Base-by-base conservation (phyloP, 2,888 invertebrate species). In the Epinotia demarniana region DNA sequence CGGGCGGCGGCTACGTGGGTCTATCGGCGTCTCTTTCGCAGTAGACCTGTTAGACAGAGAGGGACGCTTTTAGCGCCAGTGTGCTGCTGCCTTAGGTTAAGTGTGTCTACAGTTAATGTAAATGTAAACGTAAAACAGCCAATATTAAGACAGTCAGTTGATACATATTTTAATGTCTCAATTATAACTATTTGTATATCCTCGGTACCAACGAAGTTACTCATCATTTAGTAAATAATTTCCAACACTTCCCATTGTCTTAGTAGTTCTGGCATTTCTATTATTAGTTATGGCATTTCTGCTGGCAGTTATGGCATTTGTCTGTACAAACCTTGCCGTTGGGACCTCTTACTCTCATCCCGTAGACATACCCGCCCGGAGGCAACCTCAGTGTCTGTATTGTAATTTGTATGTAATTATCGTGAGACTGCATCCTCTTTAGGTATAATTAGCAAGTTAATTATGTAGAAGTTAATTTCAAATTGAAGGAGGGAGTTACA, bases 371-470 rank as follows among this genome's bases (percentile, higher is more conserved):
- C 57, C 61, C 84, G 84, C 87, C 83, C 81, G 75, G 90, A 88
- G 92, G 87, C 90, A 87, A 89, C 88, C 91, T 92, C 90, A 89
- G 86, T 91, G 90, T 92, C 90, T 89, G 88, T 90, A 79, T 64
- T 75, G 33, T 33, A 33, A 27, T 27, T 33, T 39, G 89, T 89
- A 90, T 91, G 90, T 91, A 92, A 92, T 91, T 90, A 87, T 86
- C 90, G 88, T 92, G 93, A 94, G 93, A 94, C 93, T 94, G 93
- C 93, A 91, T 90, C 90, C 89, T 89, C 92, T 91, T 92, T 93
- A 94, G 93, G 87, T 92, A 88, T 93, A 93, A 93, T 92, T 92
- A 92, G 90, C 88, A 86, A 84, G 81, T 84, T 85, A 90, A 92
- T 91, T 90, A 91, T 91, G 92, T 92, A 90, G 91, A 87, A 91